Evolutionary conservation across 64 coral and sea anemone genomes (phyloP).

Genomic region (Trachythela sp.): DNA sequence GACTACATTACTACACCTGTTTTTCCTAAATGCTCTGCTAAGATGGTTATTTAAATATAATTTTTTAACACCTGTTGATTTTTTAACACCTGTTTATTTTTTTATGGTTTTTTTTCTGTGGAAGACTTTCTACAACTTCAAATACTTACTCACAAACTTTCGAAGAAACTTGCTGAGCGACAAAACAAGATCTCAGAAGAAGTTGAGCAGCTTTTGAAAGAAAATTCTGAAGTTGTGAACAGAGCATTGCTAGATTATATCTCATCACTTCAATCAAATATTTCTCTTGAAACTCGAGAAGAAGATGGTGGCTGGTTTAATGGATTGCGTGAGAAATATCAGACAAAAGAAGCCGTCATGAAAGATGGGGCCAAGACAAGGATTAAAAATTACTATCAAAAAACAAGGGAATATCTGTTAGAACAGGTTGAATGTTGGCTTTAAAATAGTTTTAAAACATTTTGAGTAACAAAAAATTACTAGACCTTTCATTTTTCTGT

Average conservation of each 20-base stretch:
- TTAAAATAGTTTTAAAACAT: not conserved
- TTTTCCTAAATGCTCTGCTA: too few relatives aligned
- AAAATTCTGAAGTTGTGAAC: not conserved
- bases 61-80: too few relatives aligned
- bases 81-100: not conserved
- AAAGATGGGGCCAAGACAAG: slow-evolving; percentile 57
- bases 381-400: slow-evolving; percentile 73
- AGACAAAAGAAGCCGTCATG: slow-evolving; percentile 69
- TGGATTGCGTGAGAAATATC: slow-evolving; percentile 52
- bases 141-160: not conserved
- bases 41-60: too few relatives aligned
- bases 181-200: not conserved
- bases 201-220: not conserved
- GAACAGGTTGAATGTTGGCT: slow-evolving; percentile 51
- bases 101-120: not conserved
- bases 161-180: not conserved
- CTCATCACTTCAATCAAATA: slow-evolving; percentile 36
- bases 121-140: slow-evolving; percentile 8
- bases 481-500: not conserved
- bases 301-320: slow-evolving; percentile 91
- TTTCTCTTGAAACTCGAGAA: slow-evolving; percentile 67
- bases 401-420: slow-evolving; percentile 64
- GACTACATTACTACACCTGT: too few relatives aligned
- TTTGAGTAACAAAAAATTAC: not conserved
- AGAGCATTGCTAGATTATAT: not conserved